A percentile compares a stretch with the other conserved stretches of the same genome.
These are phyloP conservation scores for Rhabdophis nuchalis DNA, from an alignment of 2,797 vertebrate species.

Conservation along the genomic window DNA sequence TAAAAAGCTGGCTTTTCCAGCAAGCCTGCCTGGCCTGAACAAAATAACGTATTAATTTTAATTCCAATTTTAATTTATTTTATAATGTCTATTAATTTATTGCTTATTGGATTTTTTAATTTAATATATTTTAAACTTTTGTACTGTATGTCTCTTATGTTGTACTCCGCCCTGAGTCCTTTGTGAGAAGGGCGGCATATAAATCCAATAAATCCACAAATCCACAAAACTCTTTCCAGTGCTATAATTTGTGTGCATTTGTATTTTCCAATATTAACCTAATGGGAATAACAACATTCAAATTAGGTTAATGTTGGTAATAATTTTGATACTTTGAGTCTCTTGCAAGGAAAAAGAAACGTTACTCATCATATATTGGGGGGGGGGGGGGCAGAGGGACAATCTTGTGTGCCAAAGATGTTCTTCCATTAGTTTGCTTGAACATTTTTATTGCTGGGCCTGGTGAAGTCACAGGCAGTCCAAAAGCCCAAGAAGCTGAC, in stretches of 20 bases:
- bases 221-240: neutral
- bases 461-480: slow-evolving; percentile 52
- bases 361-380: slow-evolving; percentile 38
- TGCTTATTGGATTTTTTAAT: too few relatives aligned
- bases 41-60: too few relatives aligned
- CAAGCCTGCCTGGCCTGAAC: too few relatives aligned
- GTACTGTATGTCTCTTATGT: too few relatives aligned
- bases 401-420: slow-evolving; percentile 43
- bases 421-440: slow-evolving; percentile 44
- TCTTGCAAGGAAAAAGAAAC: neutral
- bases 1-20: too few relatives aligned
- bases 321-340: neutral
- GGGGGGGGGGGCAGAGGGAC: slow-evolving; percentile 43
- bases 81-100: too few relatives aligned
- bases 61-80: too few relatives aligned
- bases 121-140: too few relatives aligned
- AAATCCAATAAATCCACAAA: too few relatives aligned
- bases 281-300: neutral
- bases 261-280: neutral
- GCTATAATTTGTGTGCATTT: neutral
- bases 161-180: too few relatives aligned
- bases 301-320: too few relatives aligned
- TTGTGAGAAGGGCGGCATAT: too few relatives aligned
- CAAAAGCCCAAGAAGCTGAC: slow-evolving; percentile 54
- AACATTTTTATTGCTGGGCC: slow-evolving; percentile 44